Evolutionary conservation across 2,888 invertebrate species (phyloP).

Genomic region (Zhuqinia jingwanae): DNA sequence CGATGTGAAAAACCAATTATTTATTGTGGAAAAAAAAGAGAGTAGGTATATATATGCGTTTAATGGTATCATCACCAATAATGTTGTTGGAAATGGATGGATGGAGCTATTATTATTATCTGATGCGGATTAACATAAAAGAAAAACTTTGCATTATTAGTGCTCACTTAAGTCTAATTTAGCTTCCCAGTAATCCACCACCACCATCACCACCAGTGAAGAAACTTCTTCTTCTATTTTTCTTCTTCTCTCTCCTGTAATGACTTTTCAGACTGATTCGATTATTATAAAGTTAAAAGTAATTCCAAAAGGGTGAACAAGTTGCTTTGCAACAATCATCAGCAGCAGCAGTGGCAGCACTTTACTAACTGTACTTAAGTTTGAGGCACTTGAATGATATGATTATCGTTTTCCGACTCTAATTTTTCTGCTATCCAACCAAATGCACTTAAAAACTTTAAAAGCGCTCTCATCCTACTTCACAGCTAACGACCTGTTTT

Average conservation of each 20-base stretch:
- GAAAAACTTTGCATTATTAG: conserved; percentile 7
- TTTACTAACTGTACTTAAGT: not conserved
- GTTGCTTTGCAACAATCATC: not conserved
- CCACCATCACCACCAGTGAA: not conserved
- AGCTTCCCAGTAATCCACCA: not conserved
- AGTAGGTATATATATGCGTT: not conserved
- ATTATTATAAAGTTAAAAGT: not conserved
- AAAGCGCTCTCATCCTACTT: too few species aligned
- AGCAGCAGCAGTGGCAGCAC: not conserved
- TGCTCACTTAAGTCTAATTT: not conserved
- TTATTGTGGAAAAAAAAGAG: conserved; percentile 2
- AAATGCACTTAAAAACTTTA: conserved; percentile 8
- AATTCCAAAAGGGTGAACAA: not conserved
- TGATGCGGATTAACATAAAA: not conserved
- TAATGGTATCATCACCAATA: conserved; percentile 2
- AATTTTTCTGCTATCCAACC: not conserved
- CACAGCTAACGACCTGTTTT: too few species aligned
- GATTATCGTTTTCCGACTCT: conserved; percentile 30
- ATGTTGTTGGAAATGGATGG: not conserved
- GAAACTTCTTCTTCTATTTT: too few species aligned
- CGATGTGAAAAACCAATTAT: conserved; percentile 22
- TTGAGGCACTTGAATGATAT: not conserved
- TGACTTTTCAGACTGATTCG: too few species aligned
- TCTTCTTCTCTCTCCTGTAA: too few species aligned
- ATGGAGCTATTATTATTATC: not conserved